Percentiles rank a stretch among this genome's conserved stretches.
phyloP scores from a whole-genome alignment of 2,888 invertebrate genomes.

The Ypsolopha sequella region DNA sequence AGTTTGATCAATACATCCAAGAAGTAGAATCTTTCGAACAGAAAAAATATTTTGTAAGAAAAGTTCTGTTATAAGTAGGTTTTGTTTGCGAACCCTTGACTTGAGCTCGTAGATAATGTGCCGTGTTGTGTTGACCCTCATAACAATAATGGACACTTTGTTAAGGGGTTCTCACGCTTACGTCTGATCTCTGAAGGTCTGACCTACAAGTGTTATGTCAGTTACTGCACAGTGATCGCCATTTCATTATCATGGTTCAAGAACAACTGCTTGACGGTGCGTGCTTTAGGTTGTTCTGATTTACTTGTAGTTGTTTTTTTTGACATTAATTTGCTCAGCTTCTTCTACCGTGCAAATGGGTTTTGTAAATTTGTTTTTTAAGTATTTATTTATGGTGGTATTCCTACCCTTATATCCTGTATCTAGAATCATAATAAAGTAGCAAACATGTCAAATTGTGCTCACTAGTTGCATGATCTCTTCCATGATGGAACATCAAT shows the following conservation, averaged over 20 bases:
- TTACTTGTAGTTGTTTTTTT: too few species aligned
- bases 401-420: too few species aligned
- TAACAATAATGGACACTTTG: constrained; percentile 41
- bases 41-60: not conserved
- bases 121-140: constrained; percentile 36
- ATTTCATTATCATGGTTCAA: constrained; percentile 35
- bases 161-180: constrained; percentile 44
- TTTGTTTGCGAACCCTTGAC: not conserved
- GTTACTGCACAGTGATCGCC: constrained; percentile 14
- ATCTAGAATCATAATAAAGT: too few species aligned
- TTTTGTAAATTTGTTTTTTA: too few species aligned
- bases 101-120: not conserved
- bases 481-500: too few species aligned
- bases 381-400: too few species aligned
- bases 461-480: too few species aligned
- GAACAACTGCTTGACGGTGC: constrained; percentile 10
- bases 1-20: not conserved
- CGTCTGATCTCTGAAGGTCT: constrained; percentile 9
- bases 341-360: too few species aligned
- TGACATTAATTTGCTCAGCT: too few species aligned
- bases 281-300: too few species aligned
- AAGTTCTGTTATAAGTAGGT: too few species aligned
- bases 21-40: not conserved
- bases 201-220: constrained; percentile 21
- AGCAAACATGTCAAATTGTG: too few species aligned